Evolutionary conservation across 2,113 vertebrate species (phyloP), one percentile per base, ranked within the genome.

Genomic region (Trogon surrucura): DNA sequence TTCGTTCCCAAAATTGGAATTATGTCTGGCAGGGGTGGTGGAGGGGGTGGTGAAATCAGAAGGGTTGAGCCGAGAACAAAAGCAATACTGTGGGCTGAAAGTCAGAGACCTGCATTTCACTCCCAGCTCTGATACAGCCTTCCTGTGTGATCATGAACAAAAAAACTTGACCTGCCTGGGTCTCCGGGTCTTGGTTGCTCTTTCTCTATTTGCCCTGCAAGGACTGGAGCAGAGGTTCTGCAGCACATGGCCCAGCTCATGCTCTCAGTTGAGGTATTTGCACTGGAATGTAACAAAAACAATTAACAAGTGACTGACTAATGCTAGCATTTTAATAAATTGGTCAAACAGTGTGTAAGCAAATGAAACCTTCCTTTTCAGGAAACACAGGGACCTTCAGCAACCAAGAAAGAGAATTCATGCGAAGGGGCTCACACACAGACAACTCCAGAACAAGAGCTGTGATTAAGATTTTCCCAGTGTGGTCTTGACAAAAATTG

Each of bases 401-500:
- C 19, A 51, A 82, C 19, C 36, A 54, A 64, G 36, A 71, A 88
- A 78, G 32, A 93, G 41, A 86, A 88, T 48, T 95, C 56, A 53
- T 53, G 44, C 41, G 19, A 72, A 91, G 25, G 38, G 47, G 48
- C 41, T 98, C 96, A 93, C 19, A 90, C 54, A 67, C 36, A 94
- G 47, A 81, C 78, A 45, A 56, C 89, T 80, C 47, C 44, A 87
- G 61, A 96, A 91, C 36, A 87, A 95, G 93, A 80, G 83, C 34
- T 51, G 25, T 88, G 36, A 96, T 71, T 83, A 72, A 96, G 47
- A 95, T 89, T 91, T 50, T 85, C 62, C 75, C 56, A 93, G 80
- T 41, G 74, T 56, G 38, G 36, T 87, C 65, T 90, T 85, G 48
- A 85, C 50, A 85, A 91, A 93, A 93, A 95, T 72, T 96, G 93